Evolutionary conservation across 2,113 vertebrate species (phyloP), one percentile per base, ranked within the genome.

Genomic region (Nibea coibor): DNA sequence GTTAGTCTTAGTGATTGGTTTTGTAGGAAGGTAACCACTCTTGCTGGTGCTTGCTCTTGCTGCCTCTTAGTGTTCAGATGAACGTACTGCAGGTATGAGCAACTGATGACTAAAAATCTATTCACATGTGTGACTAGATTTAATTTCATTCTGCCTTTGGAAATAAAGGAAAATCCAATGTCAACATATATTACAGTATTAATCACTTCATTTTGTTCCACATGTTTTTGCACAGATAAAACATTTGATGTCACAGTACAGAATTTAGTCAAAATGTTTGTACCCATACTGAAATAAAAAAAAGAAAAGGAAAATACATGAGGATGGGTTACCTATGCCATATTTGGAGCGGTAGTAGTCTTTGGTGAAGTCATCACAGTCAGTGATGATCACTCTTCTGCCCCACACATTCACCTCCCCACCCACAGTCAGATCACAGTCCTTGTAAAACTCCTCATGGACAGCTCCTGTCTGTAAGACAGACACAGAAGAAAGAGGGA

Each of bases 341-440:
- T 97, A 97, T 90, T 97, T 98, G 86, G 91, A 90, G 87, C 90
- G 96, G 91, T 97, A 99, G 92, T 96, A 96, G 79, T 94, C 87
- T 93, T 96, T 97, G 35, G 97, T 98, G 92, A 97, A 99, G 86
- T 96, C 93, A 91, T 99, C 97, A 87, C 98, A 99, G 87, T 97
- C 96, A 63, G 95, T 94, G 82, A 99, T 86, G 19, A 96, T 64
- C 47, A 99, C 88, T 74, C 87, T 96, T 73, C 98, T 94, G 88
- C 97, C 98, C 96, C 96, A 98, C 59, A 97, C 96, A 63, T 97
- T 98, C 92, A 99, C 94, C 80, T 93, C 86, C 17, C 90, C 73
- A 45, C 98, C 98, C 64, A 98, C 59, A 28, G 79, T 91, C 88
- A 99, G 93, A 92, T 99, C 97, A 84, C 75, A 83, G 77, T 98